These are phyloP conservation scores for Goniozus legneri DNA, from an alignment of 1,140 invertebrate genomes.

Conservation along the genomic window DNA sequence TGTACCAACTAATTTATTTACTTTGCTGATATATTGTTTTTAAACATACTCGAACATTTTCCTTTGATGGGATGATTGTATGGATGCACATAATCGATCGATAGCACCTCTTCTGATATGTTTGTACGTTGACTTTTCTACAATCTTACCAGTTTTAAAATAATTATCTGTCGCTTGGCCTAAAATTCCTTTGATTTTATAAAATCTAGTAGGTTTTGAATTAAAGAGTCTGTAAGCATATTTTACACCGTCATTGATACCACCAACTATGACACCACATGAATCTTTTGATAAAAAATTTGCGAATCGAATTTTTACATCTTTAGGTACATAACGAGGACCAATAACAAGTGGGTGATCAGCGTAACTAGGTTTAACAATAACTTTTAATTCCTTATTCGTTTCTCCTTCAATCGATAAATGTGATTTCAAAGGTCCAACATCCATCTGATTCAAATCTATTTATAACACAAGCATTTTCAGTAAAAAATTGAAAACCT, in stretches of 20 bases:
- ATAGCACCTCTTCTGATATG: slow-evolving; percentile 66
- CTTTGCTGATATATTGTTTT: not conserved
- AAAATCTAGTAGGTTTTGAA: slow-evolving; percentile 62
- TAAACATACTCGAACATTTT: slow-evolving; percentile 78
- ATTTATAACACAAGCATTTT: slow-evolving; percentile 27
- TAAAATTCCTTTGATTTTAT: slow-evolving; percentile 73
- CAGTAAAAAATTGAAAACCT: not conserved
- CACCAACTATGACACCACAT: slow-evolving; percentile 75
- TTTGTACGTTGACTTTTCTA: slow-evolving; percentile 68
- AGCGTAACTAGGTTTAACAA: slow-evolving; percentile 61
- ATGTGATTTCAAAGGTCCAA: slow-evolving; percentile 57
- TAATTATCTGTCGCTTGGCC: slow-evolving; percentile 76
- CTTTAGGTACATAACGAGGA: slow-evolving; percentile 65
- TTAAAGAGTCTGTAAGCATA: slow-evolving; percentile 56
- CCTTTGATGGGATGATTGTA: slow-evolving; percentile 79
- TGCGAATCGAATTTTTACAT: slow-evolving; percentile 60
- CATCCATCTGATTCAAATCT: slow-evolving; percentile 73
- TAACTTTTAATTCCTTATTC: slow-evolving; percentile 58
- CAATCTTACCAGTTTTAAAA: slow-evolving; percentile 68
- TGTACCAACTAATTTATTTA: slow-evolving; percentile 8
- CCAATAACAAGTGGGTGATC: slow-evolving; percentile 72
- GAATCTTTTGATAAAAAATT: slow-evolving; percentile 59
- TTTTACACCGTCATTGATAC: slow-evolving; percentile 65
- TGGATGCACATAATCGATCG: slow-evolving; percentile 68
- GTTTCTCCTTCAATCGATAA: slow-evolving; percentile 64